Conservation (phyloP, 2,113 vertebrate genomes). For the Oophaga pumilio region DNA sequence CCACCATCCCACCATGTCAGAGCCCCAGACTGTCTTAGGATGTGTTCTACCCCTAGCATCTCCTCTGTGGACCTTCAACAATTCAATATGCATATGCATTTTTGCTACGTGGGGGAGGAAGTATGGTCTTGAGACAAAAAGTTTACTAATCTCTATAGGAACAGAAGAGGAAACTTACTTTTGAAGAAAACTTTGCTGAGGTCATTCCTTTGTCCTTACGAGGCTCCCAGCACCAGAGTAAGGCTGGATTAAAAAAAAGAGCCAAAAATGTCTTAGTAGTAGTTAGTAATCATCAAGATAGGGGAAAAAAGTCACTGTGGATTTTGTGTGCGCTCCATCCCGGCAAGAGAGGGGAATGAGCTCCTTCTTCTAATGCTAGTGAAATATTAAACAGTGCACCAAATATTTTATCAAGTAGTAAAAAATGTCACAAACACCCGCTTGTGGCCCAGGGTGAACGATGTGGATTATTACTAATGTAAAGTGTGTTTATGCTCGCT, state of each 20-base stretch:
- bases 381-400: neutral
- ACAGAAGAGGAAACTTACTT: slow-evolving; percentile 7
- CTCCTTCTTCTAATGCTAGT: neutral
- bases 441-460: neutral
- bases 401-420: slow-evolving; percentile 32
- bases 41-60: no score
- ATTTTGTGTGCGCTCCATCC: neutral
- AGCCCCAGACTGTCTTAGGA: no score
- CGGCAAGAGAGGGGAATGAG: neutral
- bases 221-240: neutral
- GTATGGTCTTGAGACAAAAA: neutral
- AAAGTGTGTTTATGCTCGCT: slow-evolving; percentile 31
- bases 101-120: neutral
- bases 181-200: neutral
- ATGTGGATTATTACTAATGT: slow-evolving; percentile 23
- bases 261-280: neutral
- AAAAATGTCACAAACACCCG: neutral
- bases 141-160: neutral
- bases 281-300: neutral
- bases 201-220: neutral
- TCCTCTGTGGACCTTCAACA: no score
- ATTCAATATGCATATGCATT: no score
- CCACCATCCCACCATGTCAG: no score
- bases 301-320: neutral
- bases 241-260: neutral